These are phyloP conservation scores for Glandiceps talaboti DNA, from an alignment of 53 echinoderm and acorn worm species.

Conservation along the genomic window DNA sequence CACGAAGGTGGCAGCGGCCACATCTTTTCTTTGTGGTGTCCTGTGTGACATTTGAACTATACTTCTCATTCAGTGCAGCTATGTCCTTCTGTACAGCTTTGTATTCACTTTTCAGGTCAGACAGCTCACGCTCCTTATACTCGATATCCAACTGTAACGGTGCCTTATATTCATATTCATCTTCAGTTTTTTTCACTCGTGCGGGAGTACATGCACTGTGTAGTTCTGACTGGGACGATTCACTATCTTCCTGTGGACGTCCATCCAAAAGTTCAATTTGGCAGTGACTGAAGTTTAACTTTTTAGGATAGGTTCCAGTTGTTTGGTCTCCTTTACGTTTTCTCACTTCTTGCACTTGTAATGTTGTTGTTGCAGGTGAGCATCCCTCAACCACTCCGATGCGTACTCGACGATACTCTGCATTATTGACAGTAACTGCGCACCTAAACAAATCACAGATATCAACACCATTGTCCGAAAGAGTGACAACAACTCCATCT, in stretches of 20 bases:
- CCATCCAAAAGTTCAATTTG: no score
- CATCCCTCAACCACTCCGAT: not conserved
- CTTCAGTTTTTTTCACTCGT: not conserved
- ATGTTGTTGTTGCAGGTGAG: not conserved
- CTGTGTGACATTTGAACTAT: not conserved
- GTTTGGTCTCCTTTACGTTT: not conserved
- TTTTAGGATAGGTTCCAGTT: not conserved
- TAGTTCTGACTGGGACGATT: no score
- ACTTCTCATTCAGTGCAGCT: not conserved
- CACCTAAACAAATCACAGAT: not conserved
- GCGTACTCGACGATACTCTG: not conserved
- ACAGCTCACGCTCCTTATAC: not conserved
- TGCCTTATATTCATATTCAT: not conserved
- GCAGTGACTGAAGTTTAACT: not conserved
- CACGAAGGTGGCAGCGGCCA: not conserved
- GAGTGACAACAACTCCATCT: not conserved
- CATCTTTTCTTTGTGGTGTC: not conserved
- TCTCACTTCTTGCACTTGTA: not conserved
- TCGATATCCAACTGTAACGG: not conserved
- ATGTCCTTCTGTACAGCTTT: not conserved
- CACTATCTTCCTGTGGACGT: no score
- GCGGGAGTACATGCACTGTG: no score
- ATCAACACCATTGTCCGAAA: not conserved
- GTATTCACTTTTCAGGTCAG: not conserved
- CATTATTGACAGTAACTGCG: not conserved